These are phyloP conservation scores for Hirudo medicinalis DNA, from an alignment of 1,140 invertebrate genomes.

Conservation along the genomic window DNA sequence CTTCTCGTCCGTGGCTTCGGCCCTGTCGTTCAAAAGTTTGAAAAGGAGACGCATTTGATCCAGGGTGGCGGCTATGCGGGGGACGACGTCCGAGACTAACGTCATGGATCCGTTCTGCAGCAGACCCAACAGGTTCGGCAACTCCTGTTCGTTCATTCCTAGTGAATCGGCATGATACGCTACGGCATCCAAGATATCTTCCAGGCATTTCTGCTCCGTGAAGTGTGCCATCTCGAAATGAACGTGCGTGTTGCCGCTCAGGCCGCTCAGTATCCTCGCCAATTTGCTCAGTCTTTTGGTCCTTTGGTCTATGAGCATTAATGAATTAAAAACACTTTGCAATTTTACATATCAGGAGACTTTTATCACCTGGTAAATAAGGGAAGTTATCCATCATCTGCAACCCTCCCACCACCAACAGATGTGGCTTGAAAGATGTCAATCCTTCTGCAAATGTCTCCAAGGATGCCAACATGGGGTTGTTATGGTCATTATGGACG, in stretches of 20 bases:
- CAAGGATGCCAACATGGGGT: conserved; percentile 60
- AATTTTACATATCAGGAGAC: background rate
- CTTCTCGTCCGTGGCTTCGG: conserved; percentile 29
- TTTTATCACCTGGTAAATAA: conserved; percentile 47
- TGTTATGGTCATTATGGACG: conserved; percentile 67
- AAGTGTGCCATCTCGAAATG: conserved; percentile 83
- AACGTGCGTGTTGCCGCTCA: conserved; percentile 50
- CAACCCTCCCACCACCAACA: conserved; percentile 66
- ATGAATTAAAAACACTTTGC: background rate
- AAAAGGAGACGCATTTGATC: conserved; percentile 68
- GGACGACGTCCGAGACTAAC: conserved; percentile 61
- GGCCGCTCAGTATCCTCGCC: conserved; percentile 52
- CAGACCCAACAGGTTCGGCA: conserved; percentile 57
- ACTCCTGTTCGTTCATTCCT: conserved; percentile 77
- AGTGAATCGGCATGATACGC: conserved; percentile 67
- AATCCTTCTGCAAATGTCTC: conserved; percentile 55
- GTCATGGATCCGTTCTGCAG: conserved; percentile 53
- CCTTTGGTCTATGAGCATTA: conserved; percentile 43
- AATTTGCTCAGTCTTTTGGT: conserved; percentile 53
- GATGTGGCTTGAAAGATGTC: conserved; percentile 53
- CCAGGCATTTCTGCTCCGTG: conserved; percentile 55
- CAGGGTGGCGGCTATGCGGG: conserved; percentile 61
- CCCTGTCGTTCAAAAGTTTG: conserved; percentile 38
- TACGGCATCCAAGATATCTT: conserved; percentile 53
- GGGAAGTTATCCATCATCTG: conserved; percentile 85